Percentiles rank a stretch among this genome's conserved stretches.
Conservation (phyloP, 2,113 vertebrate genomes). For the Trematocara nigrifrons region DNA sequence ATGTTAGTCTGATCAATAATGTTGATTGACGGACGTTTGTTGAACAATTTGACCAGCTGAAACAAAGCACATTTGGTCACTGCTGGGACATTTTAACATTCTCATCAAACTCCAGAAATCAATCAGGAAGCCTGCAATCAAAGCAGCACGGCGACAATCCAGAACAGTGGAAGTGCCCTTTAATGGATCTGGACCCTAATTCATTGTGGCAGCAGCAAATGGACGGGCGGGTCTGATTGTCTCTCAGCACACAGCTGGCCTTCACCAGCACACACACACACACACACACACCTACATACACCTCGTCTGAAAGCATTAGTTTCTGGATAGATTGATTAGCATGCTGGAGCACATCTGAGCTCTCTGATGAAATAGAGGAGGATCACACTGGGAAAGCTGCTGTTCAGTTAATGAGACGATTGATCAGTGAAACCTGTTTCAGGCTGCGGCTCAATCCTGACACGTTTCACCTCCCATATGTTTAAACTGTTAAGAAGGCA, state of each 20-base stretch:
- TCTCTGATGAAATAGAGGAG: background rate
- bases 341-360: background rate
- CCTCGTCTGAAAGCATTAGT: slow-evolving; percentile 7
- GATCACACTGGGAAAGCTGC: background rate
- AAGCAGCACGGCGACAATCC: slow-evolving; percentile 26
- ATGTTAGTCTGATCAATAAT: background rate
- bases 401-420: slow-evolving; percentile 2
- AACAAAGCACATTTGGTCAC: background rate
- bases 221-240: slow-evolving; percentile 40
- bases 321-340: slow-evolving; percentile 14
- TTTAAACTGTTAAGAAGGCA: background rate
- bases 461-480: background rate
- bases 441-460: background rate
- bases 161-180: slow-evolving; percentile 17
- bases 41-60: background rate
- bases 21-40: background rate
- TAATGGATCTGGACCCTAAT: slow-evolving; percentile 36
- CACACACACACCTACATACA: background rate
- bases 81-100: slow-evolving; percentile 1
- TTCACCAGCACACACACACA: background rate
- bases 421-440: background rate
- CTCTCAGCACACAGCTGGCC: background rate
- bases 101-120: slow-evolving; percentile 37
- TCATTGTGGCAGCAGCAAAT: slow-evolving; percentile 39
- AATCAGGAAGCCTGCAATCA: slow-evolving; percentile 14